Conservation (phyloP, 2,888 invertebrate genomes). For the Taphrorychus bicolor region DNA sequence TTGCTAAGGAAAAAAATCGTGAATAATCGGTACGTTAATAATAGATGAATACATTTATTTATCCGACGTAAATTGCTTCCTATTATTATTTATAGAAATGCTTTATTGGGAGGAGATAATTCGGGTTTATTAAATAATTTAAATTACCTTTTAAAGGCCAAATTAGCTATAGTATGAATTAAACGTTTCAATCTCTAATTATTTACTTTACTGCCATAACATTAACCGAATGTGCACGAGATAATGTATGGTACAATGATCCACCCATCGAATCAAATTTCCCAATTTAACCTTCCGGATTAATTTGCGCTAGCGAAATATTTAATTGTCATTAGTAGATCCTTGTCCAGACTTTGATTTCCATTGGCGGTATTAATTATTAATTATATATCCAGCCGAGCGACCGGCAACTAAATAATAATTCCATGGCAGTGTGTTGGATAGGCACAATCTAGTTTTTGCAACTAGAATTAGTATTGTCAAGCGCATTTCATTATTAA, state of each 20-base stretch:
- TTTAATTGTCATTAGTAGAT: conserved; percentile 3
- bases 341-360: not conserved
- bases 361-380: not conserved
- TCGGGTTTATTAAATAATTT: not conserved
- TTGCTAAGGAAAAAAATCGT: not conserved
- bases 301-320: conserved; percentile 3
- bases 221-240: not conserved
- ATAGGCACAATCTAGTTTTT: not conserved
- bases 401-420: not conserved
- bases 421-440: not conserved
- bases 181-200: conserved; percentile 10
- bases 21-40: not conserved
- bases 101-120: not conserved
- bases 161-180: conserved; percentile 6
- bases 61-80: not conserved
- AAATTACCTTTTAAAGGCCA: not conserved
- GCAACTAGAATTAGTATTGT: not conserved
- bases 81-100: conserved; percentile 4
- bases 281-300: conserved; percentile 6
- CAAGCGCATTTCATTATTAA: not conserved
- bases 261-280: conserved; percentile 9
- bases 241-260: conserved; percentile 14
- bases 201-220: conserved; percentile 8
- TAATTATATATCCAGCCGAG: not conserved
- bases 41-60: not conserved